Conservation (phyloP, 1,140 invertebrate species). For the Apis cerana region DNA sequence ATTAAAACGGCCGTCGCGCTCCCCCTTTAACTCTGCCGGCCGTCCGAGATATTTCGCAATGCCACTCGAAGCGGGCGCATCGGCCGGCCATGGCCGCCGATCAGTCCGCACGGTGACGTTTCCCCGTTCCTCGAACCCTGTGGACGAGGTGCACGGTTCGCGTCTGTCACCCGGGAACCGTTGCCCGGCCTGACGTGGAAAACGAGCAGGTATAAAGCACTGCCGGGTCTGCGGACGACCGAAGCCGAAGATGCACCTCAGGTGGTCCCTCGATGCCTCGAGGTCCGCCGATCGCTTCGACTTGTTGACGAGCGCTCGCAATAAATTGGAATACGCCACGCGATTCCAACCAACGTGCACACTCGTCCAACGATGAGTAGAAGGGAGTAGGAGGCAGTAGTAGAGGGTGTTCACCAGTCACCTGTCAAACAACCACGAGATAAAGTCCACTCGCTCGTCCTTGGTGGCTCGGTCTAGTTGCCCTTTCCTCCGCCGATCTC, state of each 20-base stretch:
- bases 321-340: slow-evolving; percentile 74
- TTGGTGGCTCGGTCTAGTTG: slow-evolving; percentile 55
- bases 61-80: slow-evolving; percentile 7
- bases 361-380: slow-evolving; percentile 22
- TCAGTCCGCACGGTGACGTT: slow-evolving; percentile 39
- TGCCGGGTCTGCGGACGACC: slow-evolving; percentile 31
- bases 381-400: slow-evolving; percentile 46
- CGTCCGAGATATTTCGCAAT: slow-evolving; percentile 11
- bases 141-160: background rate
- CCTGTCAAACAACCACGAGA: slow-evolving; percentile 53
- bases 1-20: background rate
- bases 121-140: background rate
- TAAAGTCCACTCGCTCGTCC: slow-evolving; percentile 49
- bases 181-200: slow-evolving; percentile 48
- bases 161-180: slow-evolving; percentile 44
- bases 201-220: slow-evolving; percentile 62
- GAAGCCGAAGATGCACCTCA: slow-evolving; percentile 55
- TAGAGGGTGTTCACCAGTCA: slow-evolving; percentile 64
- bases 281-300: slow-evolving; percentile 39
- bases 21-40: background rate
- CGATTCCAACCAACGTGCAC: slow-evolving; percentile 23
- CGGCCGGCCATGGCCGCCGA: slow-evolving; percentile 5
- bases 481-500: slow-evolving; percentile 16
- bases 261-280: slow-evolving; percentile 62
- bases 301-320: slow-evolving; percentile 64